A percentile compares a stretch with the other conserved stretches of the same genome.
Evolutionary conservation across 2,113 vertebrate species (phyloP).

Genomic region (Cyphotilapia sp.): DNA sequence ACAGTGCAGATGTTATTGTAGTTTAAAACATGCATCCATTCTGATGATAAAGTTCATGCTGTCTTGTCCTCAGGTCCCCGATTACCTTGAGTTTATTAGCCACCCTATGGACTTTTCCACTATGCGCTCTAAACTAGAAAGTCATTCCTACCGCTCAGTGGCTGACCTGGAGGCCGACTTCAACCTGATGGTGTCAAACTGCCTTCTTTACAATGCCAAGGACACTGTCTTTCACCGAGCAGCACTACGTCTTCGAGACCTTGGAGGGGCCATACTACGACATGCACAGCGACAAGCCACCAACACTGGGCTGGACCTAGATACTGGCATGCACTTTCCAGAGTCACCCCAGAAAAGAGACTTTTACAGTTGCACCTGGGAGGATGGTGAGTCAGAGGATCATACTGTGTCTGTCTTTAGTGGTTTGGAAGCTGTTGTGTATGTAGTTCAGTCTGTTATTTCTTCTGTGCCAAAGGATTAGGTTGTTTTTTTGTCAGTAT

Average conservation of each 20-base stretch:
- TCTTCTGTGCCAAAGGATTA: not conserved
- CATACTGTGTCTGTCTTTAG: not conserved
- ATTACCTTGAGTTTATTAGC: constrained; percentile 96
- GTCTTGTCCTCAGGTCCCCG: constrained; percentile 82
- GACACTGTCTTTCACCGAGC: constrained; percentile 95
- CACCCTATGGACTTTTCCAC: constrained; percentile 98
- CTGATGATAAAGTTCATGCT: not conserved
- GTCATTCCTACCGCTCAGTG: constrained; percentile 85
- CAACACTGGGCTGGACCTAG: constrained; percentile 86
- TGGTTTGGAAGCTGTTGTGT: not conserved
- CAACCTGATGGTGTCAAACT: constrained; percentile 97
- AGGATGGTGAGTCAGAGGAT: constrained; percentile 81
- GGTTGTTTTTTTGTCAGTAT: not conserved
- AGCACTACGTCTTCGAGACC: constrained; percentile 85
- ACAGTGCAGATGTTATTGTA: not conserved
- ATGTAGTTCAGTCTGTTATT: not conserved
- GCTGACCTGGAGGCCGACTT: constrained; percentile 94
- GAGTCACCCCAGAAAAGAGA: constrained; percentile 86
- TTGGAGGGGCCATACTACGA: constrained; percentile 88
- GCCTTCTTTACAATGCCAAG: constrained; percentile 95
- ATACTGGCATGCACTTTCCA: constrained; percentile 84
- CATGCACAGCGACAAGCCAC: constrained; percentile 89
- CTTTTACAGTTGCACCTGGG: constrained; percentile 96
- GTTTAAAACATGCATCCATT: not conserved
- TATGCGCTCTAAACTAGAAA: constrained; percentile 90